phyloP scores from a whole-genome alignment of 2,113 vertebrate genomes.

The Prinia subflava region DNA sequence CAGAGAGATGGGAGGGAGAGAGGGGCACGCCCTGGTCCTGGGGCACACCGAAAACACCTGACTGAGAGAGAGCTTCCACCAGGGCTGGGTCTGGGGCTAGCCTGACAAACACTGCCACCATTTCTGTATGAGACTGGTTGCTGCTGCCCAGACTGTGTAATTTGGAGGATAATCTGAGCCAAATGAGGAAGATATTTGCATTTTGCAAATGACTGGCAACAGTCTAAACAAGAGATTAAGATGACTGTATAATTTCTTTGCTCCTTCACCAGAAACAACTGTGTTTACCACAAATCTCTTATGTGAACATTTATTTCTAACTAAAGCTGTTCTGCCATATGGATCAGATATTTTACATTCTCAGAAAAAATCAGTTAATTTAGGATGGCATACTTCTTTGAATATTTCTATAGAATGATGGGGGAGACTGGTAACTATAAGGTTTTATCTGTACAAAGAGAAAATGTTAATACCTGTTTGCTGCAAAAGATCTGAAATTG shows the following conservation, averaged over 20 bases:
- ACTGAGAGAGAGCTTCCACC: neutral
- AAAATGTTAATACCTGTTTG: neutral
- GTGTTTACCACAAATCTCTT: neutral
- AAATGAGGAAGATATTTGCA: neutral
- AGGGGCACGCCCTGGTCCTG: accelerated
- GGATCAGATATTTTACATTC: neutral
- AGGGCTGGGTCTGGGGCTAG: neutral
- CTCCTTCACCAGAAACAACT: conserved; percentile 6
- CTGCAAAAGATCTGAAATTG: neutral
- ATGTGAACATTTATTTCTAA: neutral
- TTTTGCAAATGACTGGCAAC: conserved; percentile 17
- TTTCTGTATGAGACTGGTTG: neutral
- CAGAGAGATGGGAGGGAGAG: neutral
- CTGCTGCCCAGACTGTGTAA: neutral
- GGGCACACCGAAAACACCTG: too few species aligned
- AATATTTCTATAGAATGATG: neutral
- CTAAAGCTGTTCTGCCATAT: neutral
- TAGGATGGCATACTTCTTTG: neutral
- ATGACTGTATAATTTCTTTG: neutral
- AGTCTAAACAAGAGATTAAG: conserved; percentile 17
- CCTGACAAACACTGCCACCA: neutral
- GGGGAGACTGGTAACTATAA: neutral
- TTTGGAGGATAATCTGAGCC: neutral
- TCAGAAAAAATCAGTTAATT: neutral
- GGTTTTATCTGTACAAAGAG: neutral